These are phyloP conservation scores for Papilio machaon DNA, from an alignment of 1,140 invertebrate genomes.

Conservation along the genomic window DNA sequence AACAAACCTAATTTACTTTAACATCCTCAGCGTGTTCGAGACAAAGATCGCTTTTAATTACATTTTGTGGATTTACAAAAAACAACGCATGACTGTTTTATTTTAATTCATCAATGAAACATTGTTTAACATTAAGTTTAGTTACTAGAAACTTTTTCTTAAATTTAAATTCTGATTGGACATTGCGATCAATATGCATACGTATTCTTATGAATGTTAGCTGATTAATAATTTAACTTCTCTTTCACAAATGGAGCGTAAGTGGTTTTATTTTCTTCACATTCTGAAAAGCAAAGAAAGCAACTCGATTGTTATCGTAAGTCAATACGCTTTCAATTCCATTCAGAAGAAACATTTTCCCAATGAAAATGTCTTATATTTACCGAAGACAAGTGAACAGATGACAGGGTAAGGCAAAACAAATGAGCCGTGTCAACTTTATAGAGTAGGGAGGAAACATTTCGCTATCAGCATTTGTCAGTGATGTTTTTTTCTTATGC, in stretches of 20 bases:
- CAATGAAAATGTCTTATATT: not conserved
- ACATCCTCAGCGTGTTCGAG: not conserved
- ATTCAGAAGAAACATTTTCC: not conserved
- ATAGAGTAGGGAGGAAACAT: not conserved
- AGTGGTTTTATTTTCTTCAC: not conserved
- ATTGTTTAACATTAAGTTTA: too few relatives aligned
- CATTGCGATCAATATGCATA: too few relatives aligned
- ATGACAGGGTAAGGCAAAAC: constrained; percentile 33
- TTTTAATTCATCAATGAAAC: not conserved
- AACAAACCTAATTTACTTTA: not conserved
- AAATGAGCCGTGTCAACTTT: constrained; percentile 27
- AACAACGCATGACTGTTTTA: not conserved
- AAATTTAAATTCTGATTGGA: too few relatives aligned
- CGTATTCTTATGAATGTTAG: too few relatives aligned
- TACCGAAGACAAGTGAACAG: not conserved
- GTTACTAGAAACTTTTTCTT: too few relatives aligned
- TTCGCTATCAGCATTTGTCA: constrained; percentile 20
- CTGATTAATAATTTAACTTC: too few relatives aligned
- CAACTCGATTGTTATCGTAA: not conserved
- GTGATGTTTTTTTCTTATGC: not conserved
- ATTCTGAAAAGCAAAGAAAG: not conserved
- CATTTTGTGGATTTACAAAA: not conserved
- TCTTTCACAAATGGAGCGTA: not conserved
- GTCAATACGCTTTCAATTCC: not conserved
- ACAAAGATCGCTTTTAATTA: not conserved